Percentiles rank a stretch among this genome's conserved stretches.
Evolutionary conservation across 2,113 vertebrate genomes (phyloP).

Genomic region (Romanogobio albipinnatus): DNA sequence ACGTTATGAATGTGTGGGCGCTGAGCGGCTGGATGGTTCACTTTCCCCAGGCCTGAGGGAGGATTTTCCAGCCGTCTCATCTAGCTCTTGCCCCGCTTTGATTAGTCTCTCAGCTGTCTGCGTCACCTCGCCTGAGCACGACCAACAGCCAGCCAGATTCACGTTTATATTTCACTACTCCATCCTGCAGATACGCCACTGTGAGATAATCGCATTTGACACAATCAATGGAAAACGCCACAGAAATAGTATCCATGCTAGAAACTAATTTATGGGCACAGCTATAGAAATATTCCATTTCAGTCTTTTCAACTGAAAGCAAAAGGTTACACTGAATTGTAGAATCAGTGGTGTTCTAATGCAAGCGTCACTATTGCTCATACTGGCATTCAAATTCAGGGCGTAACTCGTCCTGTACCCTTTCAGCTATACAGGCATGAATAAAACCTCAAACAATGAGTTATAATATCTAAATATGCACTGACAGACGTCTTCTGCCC

Average conservation of each 20-base stretch:
- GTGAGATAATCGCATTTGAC: conserved; percentile 12
- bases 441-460: background rate
- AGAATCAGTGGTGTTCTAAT: background rate
- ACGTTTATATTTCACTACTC: background rate
- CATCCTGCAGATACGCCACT: background rate
- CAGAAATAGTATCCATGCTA: background rate
- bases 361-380: background rate
- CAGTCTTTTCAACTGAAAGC: background rate
- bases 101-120: conserved; percentile 1
- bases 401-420: background rate
- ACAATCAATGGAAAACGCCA: background rate
- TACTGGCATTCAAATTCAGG: background rate
- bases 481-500: too few relatives aligned
- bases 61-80: conserved; percentile 22
- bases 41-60: background rate
- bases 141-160: conserved; percentile 4
- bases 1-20: conserved; percentile 27
- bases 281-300: background rate
- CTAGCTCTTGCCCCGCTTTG: background rate
- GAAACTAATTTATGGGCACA: background rate
- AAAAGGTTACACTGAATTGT: background rate
- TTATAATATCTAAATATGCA: background rate
- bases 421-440: background rate
- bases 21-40: background rate
- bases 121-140: conserved; percentile 18